Evolutionary conservation across 2,888 invertebrate genomes (phyloP).

Genomic region (Trachelus iudaicus): DNA sequence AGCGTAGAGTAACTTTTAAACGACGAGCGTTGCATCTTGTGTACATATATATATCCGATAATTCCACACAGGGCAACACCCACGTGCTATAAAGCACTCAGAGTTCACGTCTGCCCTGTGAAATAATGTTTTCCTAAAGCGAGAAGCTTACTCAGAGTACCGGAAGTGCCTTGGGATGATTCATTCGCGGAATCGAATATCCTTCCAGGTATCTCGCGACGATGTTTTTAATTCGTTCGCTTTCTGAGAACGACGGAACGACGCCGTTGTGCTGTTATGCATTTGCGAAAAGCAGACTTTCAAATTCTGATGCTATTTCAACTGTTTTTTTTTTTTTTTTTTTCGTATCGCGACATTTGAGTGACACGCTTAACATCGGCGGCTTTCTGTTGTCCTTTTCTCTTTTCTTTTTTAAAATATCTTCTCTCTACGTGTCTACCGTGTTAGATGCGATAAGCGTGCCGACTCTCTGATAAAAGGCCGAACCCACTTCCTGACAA

Average conservation of each 20-base stretch:
- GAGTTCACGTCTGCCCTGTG: neutral
- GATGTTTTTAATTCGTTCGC: neutral
- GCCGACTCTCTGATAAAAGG: neutral
- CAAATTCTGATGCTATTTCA: too few relatives aligned
- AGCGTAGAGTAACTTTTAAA: neutral
- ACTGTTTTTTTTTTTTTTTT: neutral
- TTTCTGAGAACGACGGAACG: neutral
- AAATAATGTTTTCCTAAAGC: neutral
- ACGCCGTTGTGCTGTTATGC: neutral
- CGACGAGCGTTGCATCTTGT: neutral
- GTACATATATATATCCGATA: neutral
- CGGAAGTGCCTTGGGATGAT: neutral
- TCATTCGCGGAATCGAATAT: neutral
- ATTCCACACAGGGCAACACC: neutral
- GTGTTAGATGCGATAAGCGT: neutral
- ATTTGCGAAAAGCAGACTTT: neutral
- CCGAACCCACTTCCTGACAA: neutral
- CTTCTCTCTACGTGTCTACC: neutral
- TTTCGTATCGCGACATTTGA: neutral
- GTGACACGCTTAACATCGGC: neutral
- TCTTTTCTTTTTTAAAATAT: neutral
- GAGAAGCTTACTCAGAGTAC: neutral
- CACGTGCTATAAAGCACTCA: neutral
- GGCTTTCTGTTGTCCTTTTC: neutral
- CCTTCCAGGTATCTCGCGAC: neutral